Evolutionary conservation across 2,888 invertebrate species (phyloP).

Genomic region (Nomada lathburiana): DNA sequence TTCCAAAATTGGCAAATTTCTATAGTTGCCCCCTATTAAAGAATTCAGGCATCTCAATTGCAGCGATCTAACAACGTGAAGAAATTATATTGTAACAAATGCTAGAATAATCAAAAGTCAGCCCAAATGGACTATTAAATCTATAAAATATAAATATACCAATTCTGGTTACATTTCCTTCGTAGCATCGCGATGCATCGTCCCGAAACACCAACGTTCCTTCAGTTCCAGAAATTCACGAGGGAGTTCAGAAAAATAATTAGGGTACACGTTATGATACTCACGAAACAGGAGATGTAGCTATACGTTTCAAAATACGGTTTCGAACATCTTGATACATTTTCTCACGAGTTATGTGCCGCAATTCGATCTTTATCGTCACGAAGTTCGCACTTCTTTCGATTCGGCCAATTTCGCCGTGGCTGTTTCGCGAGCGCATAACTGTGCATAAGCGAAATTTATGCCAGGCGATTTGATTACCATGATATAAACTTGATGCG

Average conservation of each 20-base stretch:
- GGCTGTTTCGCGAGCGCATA: constrained; percentile 73
- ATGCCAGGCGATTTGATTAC: constrained; percentile 83
- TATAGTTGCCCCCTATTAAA: no score
- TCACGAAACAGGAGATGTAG: neutral
- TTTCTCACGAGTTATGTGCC: constrained; percentile 5
- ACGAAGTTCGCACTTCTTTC: constrained; percentile 54
- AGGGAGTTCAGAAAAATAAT: constrained; percentile 7
- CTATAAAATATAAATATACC: no score
- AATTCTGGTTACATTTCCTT: no score
- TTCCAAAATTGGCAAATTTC: no score
- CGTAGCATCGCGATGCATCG: no score
- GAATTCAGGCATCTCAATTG: no score
- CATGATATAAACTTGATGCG: constrained; percentile 83
- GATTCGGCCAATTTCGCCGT: constrained; percentile 64
- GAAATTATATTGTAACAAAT: no score
- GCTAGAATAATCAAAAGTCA: no score
- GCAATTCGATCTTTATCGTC: constrained; percentile 21
- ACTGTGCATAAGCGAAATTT: constrained; percentile 80
- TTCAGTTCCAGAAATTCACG: neutral
- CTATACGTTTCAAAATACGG: constrained; percentile 4
- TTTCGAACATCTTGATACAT: constrained; percentile 30
- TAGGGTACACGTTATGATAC: neutral
- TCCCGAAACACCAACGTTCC: no score
- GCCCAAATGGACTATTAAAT: no score
- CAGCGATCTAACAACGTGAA: no score